Base-by-base conservation (phyloP, 2,113 vertebrate species). In the Nipponia nippon region DNA sequence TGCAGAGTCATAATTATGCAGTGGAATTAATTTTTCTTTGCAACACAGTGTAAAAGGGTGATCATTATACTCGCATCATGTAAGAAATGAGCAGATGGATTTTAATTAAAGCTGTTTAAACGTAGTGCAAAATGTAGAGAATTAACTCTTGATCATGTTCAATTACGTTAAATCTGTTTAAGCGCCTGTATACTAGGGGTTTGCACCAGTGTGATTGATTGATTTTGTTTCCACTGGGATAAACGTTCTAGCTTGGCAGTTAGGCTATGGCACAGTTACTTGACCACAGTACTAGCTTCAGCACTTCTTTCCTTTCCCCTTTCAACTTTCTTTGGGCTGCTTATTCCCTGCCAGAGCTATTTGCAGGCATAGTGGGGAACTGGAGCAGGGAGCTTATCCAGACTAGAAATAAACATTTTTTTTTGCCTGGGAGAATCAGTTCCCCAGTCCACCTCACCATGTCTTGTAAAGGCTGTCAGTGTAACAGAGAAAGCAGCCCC, bases 271-370 rank as follows among this genome's bases (percentile, higher is more conserved):
- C 83, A 88, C 42, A 42, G 46, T n/a, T 40, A 9, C 42, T 59
- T 66, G 63, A 95, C 87, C 87, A 79, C 87, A 65, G 52, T 2
- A 30, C 61, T 79, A 59, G 40, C 73, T 84, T 82, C 56, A 95
- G 73, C 66, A 61, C 70, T 76, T 94, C 84, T 90, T 79, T 36
- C 56, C 52, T 29, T 61, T 70, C 32, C 19, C 67, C 23, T 42
- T 78, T 29, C 47, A 25, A 7, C 50, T 59, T 34, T 66, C 80
- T 83, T 47, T 63, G 40, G 81, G 70, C 56, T 84, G 50, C 61
- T 66, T 63, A 44, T 32, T 87, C 77, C n/a, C 40, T 79, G 40
- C 42, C 91, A 95, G 69, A 87, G 81, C 36, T 65, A 36, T 94
- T 85, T 95, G 70, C 91, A 84, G 83, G 56, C 70, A 69, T 25